Percentiles rank a stretch among this genome's conserved stretches.
Conservation (phyloP, 2,797 vertebrate genomes). For the Acanthurus tractus region DNA sequence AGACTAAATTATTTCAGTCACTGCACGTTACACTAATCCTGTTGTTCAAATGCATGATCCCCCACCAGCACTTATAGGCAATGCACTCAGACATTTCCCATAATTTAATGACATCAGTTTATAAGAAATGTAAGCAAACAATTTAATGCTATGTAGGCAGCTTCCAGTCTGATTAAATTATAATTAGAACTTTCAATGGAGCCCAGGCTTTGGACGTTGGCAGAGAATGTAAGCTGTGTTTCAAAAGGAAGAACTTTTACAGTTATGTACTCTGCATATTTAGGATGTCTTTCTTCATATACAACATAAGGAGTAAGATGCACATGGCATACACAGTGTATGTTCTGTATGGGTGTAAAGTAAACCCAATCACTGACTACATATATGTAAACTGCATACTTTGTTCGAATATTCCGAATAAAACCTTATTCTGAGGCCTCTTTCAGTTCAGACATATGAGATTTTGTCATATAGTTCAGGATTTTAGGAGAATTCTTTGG, state of each 20-base stretch:
- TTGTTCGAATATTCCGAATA: too few species aligned
- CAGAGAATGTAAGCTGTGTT: slow-evolving; percentile 54
- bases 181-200: slow-evolving; percentile 82
- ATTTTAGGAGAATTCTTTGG: too few species aligned
- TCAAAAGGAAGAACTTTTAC: slow-evolving; percentile 6
- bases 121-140: slow-evolving; percentile 89
- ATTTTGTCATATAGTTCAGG: too few species aligned
- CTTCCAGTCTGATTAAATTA: slow-evolving; percentile 86
- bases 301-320: too few species aligned
- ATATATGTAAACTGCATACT: too few species aligned
- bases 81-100: slow-evolving; percentile 83
- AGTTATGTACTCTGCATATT: background rate
- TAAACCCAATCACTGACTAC: too few species aligned
- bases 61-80: slow-evolving; percentile 72
- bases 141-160: slow-evolving; percentile 87
- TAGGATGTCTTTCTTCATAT: too few species aligned
- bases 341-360: too few species aligned
- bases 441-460: too few species aligned
- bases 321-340: too few species aligned
- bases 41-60: slow-evolving; percentile 50
- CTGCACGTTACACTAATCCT: slow-evolving; percentile 44
- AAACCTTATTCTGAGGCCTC: too few species aligned
- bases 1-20: slow-evolving; percentile 44
- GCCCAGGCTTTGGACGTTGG: slow-evolving; percentile 22
- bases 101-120: slow-evolving; percentile 90